These are phyloP conservation scores for Rotaria sp. DNA, from an alignment of 2,888 invertebrate species.

Conservation along the genomic window DNA sequence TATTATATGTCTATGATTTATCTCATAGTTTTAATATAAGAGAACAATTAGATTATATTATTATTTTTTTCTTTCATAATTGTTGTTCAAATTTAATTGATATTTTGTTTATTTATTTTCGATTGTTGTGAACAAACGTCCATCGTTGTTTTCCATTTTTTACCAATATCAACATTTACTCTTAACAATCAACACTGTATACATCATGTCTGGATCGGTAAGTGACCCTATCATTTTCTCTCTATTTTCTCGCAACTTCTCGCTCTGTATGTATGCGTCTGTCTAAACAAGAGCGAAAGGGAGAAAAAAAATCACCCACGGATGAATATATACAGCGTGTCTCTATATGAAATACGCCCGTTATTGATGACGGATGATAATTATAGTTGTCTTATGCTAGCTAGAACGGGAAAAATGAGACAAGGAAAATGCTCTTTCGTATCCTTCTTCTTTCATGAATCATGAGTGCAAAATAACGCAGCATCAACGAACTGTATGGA, in stretches of 20 bases:
- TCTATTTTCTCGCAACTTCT: background rate
- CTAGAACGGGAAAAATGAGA: background rate
- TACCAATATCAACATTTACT: background rate
- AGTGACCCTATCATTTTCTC: background rate
- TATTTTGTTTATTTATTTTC: background rate
- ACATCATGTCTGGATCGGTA: background rate
- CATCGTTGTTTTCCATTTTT: background rate
- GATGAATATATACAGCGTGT: background rate
- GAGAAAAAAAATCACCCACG: background rate
- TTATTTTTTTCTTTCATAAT: background rate
- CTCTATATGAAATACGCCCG: background rate
- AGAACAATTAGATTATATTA: background rate
- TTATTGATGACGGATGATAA: background rate
- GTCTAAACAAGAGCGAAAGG: background rate
- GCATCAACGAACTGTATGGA: background rate
- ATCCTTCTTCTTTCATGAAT: background rate
- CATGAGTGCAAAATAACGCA: background rate
- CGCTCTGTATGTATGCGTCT: background rate
- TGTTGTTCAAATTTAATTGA: background rate
- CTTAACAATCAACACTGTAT: background rate
- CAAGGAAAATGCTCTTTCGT: background rate
- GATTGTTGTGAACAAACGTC: background rate
- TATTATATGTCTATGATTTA: background rate
- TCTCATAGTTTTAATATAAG: background rate
- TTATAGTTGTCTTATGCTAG: background rate